phyloP scores from a whole-genome alignment of 2,113 vertebrate species.

The Albula goreensis region DNA sequence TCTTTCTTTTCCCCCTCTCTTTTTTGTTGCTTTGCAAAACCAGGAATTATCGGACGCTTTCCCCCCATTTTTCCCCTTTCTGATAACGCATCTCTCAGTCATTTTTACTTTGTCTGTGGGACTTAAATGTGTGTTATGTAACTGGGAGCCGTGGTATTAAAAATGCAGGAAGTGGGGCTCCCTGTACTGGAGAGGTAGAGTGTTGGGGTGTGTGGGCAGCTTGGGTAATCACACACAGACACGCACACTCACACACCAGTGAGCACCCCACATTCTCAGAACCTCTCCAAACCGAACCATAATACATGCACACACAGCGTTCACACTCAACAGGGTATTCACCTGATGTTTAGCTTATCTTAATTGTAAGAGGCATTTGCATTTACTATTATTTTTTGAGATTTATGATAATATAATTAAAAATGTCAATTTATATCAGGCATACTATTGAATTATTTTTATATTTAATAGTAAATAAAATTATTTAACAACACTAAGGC shows the following conservation, averaged over 20 bases:
- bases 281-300: not conserved
- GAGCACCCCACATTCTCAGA: not conserved
- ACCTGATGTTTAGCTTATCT: too few species aligned
- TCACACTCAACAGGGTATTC: not conserved
- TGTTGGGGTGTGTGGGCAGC: not conserved
- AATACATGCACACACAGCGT: constrained; percentile 31
- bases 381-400: not conserved
- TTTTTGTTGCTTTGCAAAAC: constrained; percentile 55
- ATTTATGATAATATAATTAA: not conserved
- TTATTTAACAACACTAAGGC: not conserved
- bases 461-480: not conserved
- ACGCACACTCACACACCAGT: not conserved
- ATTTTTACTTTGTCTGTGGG: constrained; percentile 45
- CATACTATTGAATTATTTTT: not conserved
- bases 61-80: constrained; percentile 48
- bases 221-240: constrained; percentile 65
- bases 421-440: not conserved
- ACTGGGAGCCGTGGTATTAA: constrained; percentile 74
- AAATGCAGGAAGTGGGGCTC: constrained; percentile 78
- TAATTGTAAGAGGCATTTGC: not conserved
- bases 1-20: constrained; percentile 62
- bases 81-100: constrained; percentile 20
- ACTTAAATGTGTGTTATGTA: constrained; percentile 78
- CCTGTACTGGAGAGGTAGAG: constrained; percentile 45
- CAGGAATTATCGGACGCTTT: constrained; percentile 34